Evolutionary conservation across 2,797 vertebrate species (phyloP).

Genomic region (Schizothorax lantsangensis): DNA sequence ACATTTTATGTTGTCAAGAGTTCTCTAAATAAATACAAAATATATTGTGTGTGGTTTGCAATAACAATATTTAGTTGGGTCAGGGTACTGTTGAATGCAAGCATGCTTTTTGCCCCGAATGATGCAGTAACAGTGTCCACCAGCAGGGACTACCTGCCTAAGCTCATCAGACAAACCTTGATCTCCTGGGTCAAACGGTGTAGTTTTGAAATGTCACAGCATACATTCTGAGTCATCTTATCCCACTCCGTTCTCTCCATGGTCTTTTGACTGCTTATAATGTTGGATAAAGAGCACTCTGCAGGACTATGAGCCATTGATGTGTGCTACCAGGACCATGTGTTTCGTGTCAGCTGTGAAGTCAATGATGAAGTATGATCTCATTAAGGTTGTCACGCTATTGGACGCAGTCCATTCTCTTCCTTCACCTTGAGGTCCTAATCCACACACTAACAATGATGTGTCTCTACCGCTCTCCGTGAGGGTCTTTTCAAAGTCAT

Average conservation of each 20-base stretch:
- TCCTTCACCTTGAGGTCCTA: slow-evolving; percentile 40
- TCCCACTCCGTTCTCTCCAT: not conserved
- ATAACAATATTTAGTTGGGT: not conserved
- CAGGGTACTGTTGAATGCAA: not conserved
- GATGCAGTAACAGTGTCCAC: not conserved
- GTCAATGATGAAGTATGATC: slow-evolving; percentile 45
- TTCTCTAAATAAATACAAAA: not conserved
- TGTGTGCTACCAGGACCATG: slow-evolving; percentile 9
- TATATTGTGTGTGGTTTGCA: not conserved
- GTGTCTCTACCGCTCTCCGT: not conserved
- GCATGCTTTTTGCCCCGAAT: not conserved
- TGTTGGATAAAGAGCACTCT: not conserved
- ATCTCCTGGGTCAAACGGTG: not conserved
- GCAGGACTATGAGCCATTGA: slow-evolving; percentile 10
- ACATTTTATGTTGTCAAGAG: not conserved
- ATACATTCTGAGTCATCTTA: not conserved
- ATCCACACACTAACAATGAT: slow-evolving; percentile 17
- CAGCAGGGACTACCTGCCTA: not conserved
- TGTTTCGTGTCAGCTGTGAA: slow-evolving; percentile 18
- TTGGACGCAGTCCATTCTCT: slow-evolving; percentile 21
- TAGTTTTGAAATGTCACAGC: slow-evolving; percentile 21
- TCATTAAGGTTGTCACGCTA: slow-evolving; percentile 31
- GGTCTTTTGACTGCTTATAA: not conserved
- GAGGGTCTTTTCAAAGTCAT: slow-evolving; percentile 32
- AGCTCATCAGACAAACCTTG: slow-evolving; percentile 1